Percentiles rank a stretch among this genome's conserved stretches.
Conservation (phyloP, 2,797 vertebrate genomes). For the Mareca strepera region DNA sequence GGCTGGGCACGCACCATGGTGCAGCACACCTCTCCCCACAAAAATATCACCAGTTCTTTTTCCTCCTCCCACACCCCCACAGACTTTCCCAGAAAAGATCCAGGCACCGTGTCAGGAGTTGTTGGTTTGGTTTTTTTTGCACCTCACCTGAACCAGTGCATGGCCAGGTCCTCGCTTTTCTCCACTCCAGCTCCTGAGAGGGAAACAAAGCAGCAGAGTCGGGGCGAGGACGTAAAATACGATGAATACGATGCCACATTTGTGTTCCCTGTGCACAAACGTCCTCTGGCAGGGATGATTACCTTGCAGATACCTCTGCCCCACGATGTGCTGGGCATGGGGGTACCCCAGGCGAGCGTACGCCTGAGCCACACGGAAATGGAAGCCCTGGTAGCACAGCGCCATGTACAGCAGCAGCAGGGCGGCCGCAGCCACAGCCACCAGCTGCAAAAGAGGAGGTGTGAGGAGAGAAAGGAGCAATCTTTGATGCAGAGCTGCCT, state of each 20-base stretch:
- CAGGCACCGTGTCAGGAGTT: not conserved
- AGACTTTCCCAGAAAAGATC: not conserved
- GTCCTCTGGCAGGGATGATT: not conserved
- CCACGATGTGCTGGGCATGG: constrained; percentile 69
- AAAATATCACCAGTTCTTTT: not conserved
- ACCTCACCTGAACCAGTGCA: constrained; percentile 77
- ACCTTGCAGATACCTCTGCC: constrained; percentile 79
- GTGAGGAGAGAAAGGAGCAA: not conserved
- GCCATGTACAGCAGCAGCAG: constrained; percentile 69
- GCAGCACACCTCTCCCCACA: rapidly evolving
- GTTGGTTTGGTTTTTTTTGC: not conserved
- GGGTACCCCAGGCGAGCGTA: constrained; percentile 67
- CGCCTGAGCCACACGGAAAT: constrained; percentile 69
- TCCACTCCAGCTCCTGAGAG: constrained; percentile 69
- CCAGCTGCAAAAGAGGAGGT: constrained; percentile 44
- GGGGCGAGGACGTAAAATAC: not conserved
- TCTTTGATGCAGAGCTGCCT: not conserved
- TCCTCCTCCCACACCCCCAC: not conserved
- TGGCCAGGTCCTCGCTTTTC: constrained; percentile 67
- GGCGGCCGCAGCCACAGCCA: constrained; percentile 16
- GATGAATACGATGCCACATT: rapidly evolving
- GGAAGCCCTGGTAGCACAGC: constrained; percentile 66
- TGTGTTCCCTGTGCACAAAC: not conserved
- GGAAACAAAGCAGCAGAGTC: not conserved
- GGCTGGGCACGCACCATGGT: not conserved